Conservation (phyloP, 2,113 vertebrate species). For the Mesocricetus auratus region DNA sequence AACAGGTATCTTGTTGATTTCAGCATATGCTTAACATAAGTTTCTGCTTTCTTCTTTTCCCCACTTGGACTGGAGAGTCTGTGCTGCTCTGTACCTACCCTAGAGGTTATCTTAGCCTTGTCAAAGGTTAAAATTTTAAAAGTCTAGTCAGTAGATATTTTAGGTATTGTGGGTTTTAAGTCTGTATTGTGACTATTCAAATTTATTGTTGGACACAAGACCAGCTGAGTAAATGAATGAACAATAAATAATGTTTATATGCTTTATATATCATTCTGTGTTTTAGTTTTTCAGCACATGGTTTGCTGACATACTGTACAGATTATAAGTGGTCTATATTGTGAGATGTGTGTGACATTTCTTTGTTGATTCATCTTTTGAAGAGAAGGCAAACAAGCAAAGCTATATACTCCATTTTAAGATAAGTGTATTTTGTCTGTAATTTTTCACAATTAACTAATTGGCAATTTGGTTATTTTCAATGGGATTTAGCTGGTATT, state of each 20-base stretch:
- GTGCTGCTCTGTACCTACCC: not conserved
- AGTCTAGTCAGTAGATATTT: not conserved
- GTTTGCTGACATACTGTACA: not conserved
- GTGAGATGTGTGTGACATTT: not conserved
- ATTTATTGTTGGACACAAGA: not conserved
- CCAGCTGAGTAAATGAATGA: not conserved
- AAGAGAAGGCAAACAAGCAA: slow-evolving; percentile 10
- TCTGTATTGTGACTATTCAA: not conserved
- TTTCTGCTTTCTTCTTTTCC: not conserved
- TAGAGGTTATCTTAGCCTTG: not conserved
- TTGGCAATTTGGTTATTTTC: slow-evolving; percentile 41
- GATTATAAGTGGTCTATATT: not conserved
- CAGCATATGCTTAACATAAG: not conserved
- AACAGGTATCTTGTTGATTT: not conserved
- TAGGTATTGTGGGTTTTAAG: not conserved
- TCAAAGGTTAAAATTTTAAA: not conserved
- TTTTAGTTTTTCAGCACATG: not conserved
- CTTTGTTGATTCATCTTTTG: not conserved
- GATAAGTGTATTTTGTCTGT: not conserved
- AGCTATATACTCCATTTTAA: not conserved
- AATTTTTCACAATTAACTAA: not conserved
- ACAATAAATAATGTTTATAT: not conserved
- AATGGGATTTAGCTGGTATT: not conserved
- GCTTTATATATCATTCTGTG: not conserved
- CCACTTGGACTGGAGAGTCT: not conserved